phyloP scores from a whole-genome alignment of 2,888 invertebrate species.

The Lacanobia oleracea region DNA sequence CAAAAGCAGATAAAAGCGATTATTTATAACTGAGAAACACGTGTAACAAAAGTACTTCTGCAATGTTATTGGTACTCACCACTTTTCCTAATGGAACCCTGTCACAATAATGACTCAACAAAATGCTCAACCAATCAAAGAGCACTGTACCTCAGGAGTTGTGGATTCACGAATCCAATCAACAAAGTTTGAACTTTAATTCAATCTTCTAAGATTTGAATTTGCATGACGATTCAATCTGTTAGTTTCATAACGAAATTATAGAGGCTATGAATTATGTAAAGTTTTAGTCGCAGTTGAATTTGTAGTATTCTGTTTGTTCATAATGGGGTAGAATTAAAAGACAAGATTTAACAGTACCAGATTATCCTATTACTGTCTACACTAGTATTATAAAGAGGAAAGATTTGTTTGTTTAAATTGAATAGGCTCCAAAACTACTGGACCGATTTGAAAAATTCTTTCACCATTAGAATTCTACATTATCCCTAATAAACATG shows the following conservation, averaged over 20 bases:
- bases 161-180: constrained; percentile 54
- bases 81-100: background rate
- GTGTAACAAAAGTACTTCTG: background rate
- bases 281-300: constrained; percentile 21
- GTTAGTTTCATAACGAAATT: constrained; percentile 45
- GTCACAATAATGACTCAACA: constrained; percentile 34
- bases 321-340: background rate
- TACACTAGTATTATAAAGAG: too few relatives aligned
- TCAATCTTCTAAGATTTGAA: constrained; percentile 47
- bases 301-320: constrained; percentile 23
- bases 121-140: constrained; percentile 29
- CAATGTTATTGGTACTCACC: background rate
- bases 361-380: too few relatives aligned
- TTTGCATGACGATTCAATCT: constrained; percentile 51
- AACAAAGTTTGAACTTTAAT: constrained; percentile 46
- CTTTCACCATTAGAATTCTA: too few relatives aligned
- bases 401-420: too few relatives aligned
- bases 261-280: constrained; percentile 51
- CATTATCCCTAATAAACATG: too few relatives aligned
- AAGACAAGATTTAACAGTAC: too few relatives aligned
- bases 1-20: too few relatives aligned
- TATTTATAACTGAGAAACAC: too few relatives aligned
- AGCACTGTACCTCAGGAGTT: constrained; percentile 31
- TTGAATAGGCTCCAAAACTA: too few relatives aligned
- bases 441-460: too few relatives aligned